These are phyloP conservation scores for Hemibagrus guttatus DNA, from an alignment of 2,797 vertebrate genomes.

Conservation along the genomic window DNA sequence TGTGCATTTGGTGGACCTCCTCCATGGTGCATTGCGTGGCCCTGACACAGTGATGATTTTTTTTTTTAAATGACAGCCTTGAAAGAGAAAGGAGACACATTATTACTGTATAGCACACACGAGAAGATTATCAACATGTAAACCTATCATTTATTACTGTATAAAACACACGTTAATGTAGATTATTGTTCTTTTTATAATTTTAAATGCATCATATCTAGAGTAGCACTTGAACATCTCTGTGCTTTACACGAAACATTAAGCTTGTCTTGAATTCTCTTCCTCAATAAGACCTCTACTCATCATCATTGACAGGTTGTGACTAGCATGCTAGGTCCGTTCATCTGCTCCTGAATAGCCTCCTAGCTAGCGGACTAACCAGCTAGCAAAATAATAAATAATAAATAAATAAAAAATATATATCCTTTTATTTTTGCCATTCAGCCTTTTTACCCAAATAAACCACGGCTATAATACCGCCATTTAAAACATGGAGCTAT, in stretches of 20 bases:
- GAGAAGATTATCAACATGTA: not conserved
- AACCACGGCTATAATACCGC: too few relatives aligned
- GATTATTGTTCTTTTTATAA: not conserved
- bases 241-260: not conserved
- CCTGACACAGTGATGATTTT: constrained; percentile 61
- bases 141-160: not conserved
- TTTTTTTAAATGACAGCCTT: constrained; percentile 59
- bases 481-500: too few relatives aligned
- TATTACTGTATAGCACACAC: not conserved
- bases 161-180: not conserved
- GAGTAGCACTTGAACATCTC: too few relatives aligned
- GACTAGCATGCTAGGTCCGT: constrained; percentile 9
- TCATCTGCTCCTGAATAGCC: not conserved
- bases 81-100: constrained; percentile 41
- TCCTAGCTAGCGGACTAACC: not conserved
- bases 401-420: not conserved
- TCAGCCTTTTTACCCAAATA: too few relatives aligned
- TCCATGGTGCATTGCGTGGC: constrained; percentile 97
- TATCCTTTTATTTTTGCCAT: not conserved
- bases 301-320: not conserved
- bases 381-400: not conserved
- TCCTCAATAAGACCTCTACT: too few relatives aligned
- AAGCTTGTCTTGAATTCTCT: not conserved
- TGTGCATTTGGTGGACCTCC: constrained; percentile 91
- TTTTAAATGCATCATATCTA: not conserved